phyloP scores from a whole-genome alignment of 37 sponge, comb jelly and placozoan genomes.

The Beroe ovata region DNA sequence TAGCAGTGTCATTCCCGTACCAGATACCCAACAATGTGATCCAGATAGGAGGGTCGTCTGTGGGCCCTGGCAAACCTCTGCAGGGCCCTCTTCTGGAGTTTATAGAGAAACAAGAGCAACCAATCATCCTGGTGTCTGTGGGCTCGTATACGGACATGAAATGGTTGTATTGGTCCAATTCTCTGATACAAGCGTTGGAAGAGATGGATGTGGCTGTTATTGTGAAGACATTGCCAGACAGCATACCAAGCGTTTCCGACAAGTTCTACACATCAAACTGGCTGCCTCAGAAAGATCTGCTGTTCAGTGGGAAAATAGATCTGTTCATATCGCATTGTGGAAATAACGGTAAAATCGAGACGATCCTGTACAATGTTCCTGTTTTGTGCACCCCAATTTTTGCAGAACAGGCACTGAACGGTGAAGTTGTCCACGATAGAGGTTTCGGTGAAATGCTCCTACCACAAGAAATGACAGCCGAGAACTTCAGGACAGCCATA shows the following conservation, averaged over 20 bases:
- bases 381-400: slow-evolving; percentile 35
- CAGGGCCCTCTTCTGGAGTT: neutral
- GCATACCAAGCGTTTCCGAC: neutral
- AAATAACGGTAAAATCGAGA: slow-evolving; percentile 57
- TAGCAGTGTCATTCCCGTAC: slow-evolving; percentile 47
- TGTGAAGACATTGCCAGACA: neutral
- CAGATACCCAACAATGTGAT: slow-evolving; percentile 53
- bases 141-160: slow-evolving; percentile 30
- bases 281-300: slow-evolving; percentile 25
- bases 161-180: slow-evolving; percentile 1
- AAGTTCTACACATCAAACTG: slow-evolving; percentile 11
- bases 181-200: neutral
- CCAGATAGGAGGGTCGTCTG: neutral
- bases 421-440: neutral
- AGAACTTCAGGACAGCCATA: neutral
- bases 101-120: slow-evolving; percentile 15
- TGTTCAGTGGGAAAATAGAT: slow-evolving; percentile 18
- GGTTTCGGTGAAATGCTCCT: slow-evolving; percentile 57
- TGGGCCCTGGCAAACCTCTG: slow-evolving; percentile 9
- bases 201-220: neutral
- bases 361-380: slow-evolving; percentile 33
- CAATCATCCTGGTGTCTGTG: slow-evolving; percentile 8
- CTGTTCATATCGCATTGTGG: slow-evolving; percentile 66
- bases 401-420: slow-evolving; percentile 37
- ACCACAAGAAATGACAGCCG: neutral